A percentile compares a stretch with the other conserved stretches of the same genome.
phyloP scores from a whole-genome alignment of 2,797 vertebrate genomes.

The Periophthalmus magnuspinnatus region DNA sequence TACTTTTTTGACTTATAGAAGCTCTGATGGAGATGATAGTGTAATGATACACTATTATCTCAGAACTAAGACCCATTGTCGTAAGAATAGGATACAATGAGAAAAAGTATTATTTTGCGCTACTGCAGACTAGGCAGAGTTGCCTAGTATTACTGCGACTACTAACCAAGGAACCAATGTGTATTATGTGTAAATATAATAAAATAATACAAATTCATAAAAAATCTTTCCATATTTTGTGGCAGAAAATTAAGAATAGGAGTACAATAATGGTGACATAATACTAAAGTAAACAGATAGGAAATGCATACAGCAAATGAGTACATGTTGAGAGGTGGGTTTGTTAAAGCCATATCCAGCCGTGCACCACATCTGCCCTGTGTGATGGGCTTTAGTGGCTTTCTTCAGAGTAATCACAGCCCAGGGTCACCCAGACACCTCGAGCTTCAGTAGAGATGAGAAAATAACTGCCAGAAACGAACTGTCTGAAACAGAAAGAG shows the following conservation, averaged over 20 bases:
- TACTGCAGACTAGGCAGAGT: no score
- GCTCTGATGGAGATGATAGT: no score
- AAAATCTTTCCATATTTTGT: slow-evolving; percentile 3
- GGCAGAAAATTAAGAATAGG: background rate
- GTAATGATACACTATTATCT: background rate
- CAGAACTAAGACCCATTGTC: background rate
- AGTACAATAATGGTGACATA: background rate
- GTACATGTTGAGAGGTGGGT: slow-evolving; percentile 17
- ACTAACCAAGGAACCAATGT: no score
- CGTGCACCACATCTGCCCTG: slow-evolving; percentile 31
- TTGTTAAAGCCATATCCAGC: slow-evolving; percentile 23
- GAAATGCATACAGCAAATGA: slow-evolving; percentile 23
- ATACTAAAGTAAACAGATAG: slow-evolving; percentile 1
- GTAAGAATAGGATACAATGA: background rate
- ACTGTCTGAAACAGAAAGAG: slow-evolving; percentile 56
- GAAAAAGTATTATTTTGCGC: background rate
- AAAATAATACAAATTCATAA: background rate
- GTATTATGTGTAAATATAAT: no score
- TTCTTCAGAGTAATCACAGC: slow-evolving; percentile 64
- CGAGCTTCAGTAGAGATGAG: slow-evolving; percentile 47
- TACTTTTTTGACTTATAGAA: background rate
- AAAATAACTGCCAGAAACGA: slow-evolving; percentile 53
- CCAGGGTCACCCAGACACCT: slow-evolving; percentile 58
- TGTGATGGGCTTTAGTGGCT: slow-evolving; percentile 56
- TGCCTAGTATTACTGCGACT: no score